These are phyloP conservation scores for Dione vanillae DNA, from an alignment of 2,888 invertebrate genomes.

Conservation along the genomic window DNA sequence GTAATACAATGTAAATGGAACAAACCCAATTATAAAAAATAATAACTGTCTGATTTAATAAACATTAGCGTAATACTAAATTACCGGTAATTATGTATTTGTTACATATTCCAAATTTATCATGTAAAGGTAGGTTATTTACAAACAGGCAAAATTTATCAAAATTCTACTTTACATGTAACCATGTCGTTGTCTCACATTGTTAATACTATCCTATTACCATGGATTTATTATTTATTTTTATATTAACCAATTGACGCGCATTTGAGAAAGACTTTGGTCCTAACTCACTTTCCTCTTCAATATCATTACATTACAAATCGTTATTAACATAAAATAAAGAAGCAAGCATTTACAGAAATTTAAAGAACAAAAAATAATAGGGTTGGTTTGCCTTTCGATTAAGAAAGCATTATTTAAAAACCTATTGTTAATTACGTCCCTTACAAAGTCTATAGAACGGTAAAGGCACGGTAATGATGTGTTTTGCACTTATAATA, in stretches of 20 bases:
- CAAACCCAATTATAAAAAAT: neutral
- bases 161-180: constrained; percentile 63
- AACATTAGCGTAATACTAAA: constrained; percentile 1
- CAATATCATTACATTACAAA: constrained; percentile 49
- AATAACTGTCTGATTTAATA: constrained; percentile 6
- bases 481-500: constrained; percentile 80
- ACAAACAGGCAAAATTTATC: constrained; percentile 63
- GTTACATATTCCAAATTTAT: constrained; percentile 46
- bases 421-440: constrained; percentile 84
- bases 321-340: constrained; percentile 58
- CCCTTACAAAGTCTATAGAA: constrained; percentile 84
- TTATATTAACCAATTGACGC: constrained; percentile 73
- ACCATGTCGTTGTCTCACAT: constrained; percentile 75
- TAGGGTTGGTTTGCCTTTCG: constrained; percentile 63
- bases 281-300: constrained; percentile 70
- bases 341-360: constrained; percentile 69
- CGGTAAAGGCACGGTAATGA: constrained; percentile 84
- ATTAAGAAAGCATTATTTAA: constrained; percentile 67
- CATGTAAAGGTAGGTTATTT: constrained; percentile 55
- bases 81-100: constrained; percentile 5
- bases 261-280: constrained; percentile 66
- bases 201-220: constrained; percentile 73
- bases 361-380: constrained; percentile 66
- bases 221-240: constrained; percentile 55
- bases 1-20: neutral